phyloP scores from a whole-genome alignment of 2,888 invertebrate species.

The Drosophila tripunctata region DNA sequence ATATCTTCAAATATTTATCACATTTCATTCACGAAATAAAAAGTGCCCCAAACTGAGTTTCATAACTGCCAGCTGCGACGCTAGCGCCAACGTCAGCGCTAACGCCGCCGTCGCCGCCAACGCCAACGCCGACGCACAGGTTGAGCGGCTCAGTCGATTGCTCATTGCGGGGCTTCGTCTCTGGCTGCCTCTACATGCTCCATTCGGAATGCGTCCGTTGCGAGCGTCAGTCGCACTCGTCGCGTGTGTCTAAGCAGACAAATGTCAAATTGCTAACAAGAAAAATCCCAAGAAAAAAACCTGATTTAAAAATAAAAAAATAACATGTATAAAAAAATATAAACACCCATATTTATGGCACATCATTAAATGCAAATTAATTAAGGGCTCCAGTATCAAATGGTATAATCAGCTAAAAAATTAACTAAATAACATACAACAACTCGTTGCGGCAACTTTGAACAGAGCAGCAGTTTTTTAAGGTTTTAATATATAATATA shows the following conservation, averaged over 20 bases:
- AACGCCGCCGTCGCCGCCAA: constrained; percentile 9
- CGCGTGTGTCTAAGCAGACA: constrained; percentile 45
- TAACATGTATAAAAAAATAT: constrained; percentile 15
- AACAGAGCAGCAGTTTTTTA: constrained; percentile 7
- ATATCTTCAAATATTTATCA: too few relatives aligned
- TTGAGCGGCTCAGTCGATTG: constrained; percentile 52
- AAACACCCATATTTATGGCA: constrained; percentile 3
- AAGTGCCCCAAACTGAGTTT: constrained; percentile 26
- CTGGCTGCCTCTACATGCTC: constrained; percentile 31
- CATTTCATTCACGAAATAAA: constrained; percentile 26
- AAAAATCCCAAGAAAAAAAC: constrained; percentile 19
- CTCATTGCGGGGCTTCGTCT: constrained; percentile 53
- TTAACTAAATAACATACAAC: constrained; percentile 7
- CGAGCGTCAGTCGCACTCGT: constrained; percentile 61
- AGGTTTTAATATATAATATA: background rate
- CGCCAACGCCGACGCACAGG: constrained; percentile 58
- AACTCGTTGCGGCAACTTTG: constrained; percentile 8
- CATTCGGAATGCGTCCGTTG: constrained; percentile 77
- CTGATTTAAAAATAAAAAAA: constrained; percentile 29
- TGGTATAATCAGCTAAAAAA: constrained; percentile 15
- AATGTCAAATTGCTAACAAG: constrained; percentile 7
- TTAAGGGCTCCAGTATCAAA: constrained; percentile 30
- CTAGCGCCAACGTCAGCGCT: background rate
- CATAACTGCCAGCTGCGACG: constrained; percentile 16
- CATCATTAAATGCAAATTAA: constrained; percentile 38